Evolutionary conservation across 1,140 invertebrate species (phyloP), one percentile per base, ranked within the genome.

Genomic region (Drosophila bipectinata): DNA sequence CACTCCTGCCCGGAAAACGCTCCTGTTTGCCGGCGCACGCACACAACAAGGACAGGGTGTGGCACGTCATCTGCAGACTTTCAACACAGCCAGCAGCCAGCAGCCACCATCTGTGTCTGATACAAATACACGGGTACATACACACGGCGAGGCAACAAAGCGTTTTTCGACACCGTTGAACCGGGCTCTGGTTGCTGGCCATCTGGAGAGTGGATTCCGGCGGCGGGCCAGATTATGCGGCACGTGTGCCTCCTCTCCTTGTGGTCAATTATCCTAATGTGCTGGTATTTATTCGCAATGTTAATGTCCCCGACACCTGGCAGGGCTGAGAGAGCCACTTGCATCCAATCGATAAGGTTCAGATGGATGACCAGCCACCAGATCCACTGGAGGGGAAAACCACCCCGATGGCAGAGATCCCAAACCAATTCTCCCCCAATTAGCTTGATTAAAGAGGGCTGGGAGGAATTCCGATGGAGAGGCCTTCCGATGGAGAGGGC

Each of bases 31-130:
- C 49, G 61, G 61, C 66, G 54, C 66, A 68, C 72, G 60, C 62
- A 66, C 63, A 53, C 37, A 37, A 30, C 37, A 47, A 73, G 60
- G 60, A 66, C 73, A 78, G 79, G 79, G 79, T 78, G 79, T 82
- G 79, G 76, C 76, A 79, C 45, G 58, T 57, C 71, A 60, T 63
- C 49, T 55, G 55, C 55, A 56, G 48, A 62, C 58, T 41, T 41
- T 2, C 6, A 47, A 12, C 6, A 15, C 24, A 10, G 9, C 51
- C 53, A 53, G 8, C 24, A 14, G 24, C 9, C 24, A 14, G 9
- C 37, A 61, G 32, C 21, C 21, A 21, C 21, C 21, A 21, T 21
- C 21, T 21, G 21, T 21, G 21, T 21, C 21, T 21, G 21, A 21
- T 21, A 21, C 21, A 21, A 21, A 21, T 21, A 30, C 56, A 39